Evolutionary conservation across 2,113 vertebrate genomes (phyloP).

Genomic region (Martes martes): DNA sequence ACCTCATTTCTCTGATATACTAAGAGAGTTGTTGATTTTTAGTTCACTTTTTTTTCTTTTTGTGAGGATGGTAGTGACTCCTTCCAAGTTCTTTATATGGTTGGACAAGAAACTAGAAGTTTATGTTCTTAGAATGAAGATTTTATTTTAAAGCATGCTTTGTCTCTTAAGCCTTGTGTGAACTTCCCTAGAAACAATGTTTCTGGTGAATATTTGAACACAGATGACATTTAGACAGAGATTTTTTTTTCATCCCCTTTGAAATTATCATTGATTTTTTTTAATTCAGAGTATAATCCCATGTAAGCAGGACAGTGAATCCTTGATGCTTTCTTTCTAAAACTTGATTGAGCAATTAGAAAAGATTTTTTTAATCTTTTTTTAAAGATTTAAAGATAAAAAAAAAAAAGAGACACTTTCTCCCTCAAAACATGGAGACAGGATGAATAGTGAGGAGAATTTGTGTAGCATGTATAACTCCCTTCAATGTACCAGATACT

Average conservation of each 20-base stretch:
- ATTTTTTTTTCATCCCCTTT: neutral
- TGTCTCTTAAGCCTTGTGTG: neutral
- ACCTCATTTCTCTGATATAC: neutral
- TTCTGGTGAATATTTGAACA: constrained; percentile 18
- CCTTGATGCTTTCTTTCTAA: neutral
- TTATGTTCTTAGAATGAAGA: neutral
- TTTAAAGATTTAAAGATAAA: no score
- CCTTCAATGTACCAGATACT: neutral
- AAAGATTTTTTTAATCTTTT: neutral
- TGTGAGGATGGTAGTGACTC: neutral
- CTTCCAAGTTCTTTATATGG: neutral
- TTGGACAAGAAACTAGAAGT: neutral
- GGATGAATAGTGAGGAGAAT: neutral
- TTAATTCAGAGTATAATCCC: neutral
- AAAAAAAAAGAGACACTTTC: neutral
- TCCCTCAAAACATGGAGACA: neutral
- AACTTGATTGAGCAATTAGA: neutral
- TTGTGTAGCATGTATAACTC: neutral
- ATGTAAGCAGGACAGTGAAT: neutral
- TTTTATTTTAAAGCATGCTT: neutral
- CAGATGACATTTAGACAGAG: neutral
- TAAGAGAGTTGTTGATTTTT: neutral
- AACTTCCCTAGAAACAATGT: neutral
- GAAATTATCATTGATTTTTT: neutral
- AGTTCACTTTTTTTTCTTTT: neutral